These are phyloP conservation scores for Limnodromus scolopaceus DNA, from an alignment of 2,797 vertebrate species.

Conservation along the genomic window DNA sequence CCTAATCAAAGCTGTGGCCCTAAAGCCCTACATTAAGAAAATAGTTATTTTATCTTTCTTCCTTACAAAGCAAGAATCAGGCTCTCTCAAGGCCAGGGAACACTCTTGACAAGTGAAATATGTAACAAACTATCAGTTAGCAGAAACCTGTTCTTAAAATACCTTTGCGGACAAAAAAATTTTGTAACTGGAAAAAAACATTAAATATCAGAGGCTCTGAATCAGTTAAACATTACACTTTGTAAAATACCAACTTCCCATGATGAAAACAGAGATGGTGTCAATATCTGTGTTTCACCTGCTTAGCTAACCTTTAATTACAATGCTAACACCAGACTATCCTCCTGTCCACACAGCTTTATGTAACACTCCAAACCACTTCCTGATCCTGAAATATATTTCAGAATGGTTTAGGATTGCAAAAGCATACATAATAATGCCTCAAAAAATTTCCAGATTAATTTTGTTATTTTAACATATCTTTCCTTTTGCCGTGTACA, in stretches of 20 bases:
- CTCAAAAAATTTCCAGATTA: neutral
- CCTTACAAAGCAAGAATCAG: neutral
- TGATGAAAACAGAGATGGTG: neutral
- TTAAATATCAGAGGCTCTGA: neutral
- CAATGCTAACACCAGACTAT: neutral
- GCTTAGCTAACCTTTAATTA: neutral
- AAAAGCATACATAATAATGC: neutral
- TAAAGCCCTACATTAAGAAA: neutral
- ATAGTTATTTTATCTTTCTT: neutral
- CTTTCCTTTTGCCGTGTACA: neutral
- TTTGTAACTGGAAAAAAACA: neutral
- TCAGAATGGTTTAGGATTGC: neutral
- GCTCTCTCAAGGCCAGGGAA: neutral
- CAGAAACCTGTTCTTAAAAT: neutral
- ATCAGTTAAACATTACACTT: neutral
- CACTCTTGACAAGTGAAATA: neutral
- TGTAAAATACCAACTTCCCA: neutral
- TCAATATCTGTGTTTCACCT: neutral
- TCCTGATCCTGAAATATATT: neutral
- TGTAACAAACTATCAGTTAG: neutral
- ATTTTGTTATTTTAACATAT: neutral
- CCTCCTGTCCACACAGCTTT: neutral
- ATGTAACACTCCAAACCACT: neutral
- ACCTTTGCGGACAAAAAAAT: neutral
- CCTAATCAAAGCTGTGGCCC: neutral